A percentile compares a stretch with the other conserved stretches of the same genome.
Evolutionary conservation across 2,113 vertebrate species (phyloP).

Genomic region (Gobius niger): DNA sequence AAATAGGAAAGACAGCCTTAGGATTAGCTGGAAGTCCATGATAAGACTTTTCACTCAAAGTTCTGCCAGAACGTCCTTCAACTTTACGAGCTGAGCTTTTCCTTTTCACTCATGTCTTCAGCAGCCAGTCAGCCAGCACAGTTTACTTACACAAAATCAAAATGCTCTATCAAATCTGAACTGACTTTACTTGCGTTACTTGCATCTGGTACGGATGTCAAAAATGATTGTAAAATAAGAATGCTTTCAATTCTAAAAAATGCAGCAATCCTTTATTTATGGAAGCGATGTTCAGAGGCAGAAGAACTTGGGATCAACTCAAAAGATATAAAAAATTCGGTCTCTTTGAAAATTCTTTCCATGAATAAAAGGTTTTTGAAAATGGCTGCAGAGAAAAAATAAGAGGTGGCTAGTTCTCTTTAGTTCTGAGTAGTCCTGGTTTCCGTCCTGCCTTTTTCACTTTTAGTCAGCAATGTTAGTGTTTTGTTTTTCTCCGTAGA

Average conservation of each 20-base stretch:
- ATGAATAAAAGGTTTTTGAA: too few relatives aligned
- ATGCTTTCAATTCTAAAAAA: background rate
- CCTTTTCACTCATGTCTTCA: background rate
- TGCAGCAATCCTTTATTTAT: background rate
- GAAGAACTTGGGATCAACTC: background rate
- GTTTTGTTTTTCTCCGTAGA: too few relatives aligned
- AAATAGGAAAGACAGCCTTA: slow-evolving; percentile 15
- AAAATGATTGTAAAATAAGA: background rate
- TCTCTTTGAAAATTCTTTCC: too few relatives aligned
- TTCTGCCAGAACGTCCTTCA: slow-evolving; percentile 25
- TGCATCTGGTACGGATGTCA: background rate
- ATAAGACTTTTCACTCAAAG: slow-evolving; percentile 7
- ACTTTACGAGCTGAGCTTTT: slow-evolving; percentile 1
- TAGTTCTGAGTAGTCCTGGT: too few relatives aligned
- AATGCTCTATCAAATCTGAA: background rate
- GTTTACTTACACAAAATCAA: background rate
- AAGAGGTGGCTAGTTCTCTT: too few relatives aligned
- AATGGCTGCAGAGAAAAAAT: too few relatives aligned
- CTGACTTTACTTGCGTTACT: background rate
- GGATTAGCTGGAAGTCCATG: slow-evolving; percentile 9
- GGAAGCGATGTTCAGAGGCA: background rate
- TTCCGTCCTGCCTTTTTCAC: too few relatives aligned
- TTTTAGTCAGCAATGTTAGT: too few relatives aligned
- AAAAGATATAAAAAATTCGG: background rate
- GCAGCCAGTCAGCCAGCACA: background rate